These are phyloP conservation scores for Ceyx margarethae DNA, from an alignment of 2,113 vertebrate species.

Conservation along the genomic window DNA sequence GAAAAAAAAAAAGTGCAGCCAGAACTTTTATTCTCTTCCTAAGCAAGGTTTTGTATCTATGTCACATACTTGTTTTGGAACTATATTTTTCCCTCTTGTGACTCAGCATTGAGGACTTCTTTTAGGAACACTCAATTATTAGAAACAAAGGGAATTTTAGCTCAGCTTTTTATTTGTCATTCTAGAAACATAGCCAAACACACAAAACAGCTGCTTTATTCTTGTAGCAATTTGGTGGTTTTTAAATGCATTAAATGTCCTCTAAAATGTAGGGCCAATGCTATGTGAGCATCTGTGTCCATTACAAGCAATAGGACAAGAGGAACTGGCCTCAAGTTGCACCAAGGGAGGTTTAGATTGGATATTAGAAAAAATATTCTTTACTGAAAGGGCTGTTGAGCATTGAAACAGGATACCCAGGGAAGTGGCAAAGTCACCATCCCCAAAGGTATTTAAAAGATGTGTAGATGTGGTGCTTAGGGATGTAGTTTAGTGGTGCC, in stretches of 20 bases:
- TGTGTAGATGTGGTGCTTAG: no score
- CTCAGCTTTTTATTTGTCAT: background rate
- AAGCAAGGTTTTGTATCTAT: background rate
- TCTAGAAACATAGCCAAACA: background rate
- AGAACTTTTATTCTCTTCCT: background rate
- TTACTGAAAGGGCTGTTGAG: background rate
- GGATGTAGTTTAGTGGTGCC: background rate
- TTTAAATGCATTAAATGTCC: background rate
- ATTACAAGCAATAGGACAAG: background rate
- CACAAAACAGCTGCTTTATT: background rate
- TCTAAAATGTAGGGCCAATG: background rate
- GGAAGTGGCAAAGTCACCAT: no score
- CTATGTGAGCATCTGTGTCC: background rate
- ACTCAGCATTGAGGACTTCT: background rate
- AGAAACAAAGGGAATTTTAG: background rate
- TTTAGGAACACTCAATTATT: background rate
- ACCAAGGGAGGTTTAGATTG: background rate
- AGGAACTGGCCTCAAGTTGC: background rate
- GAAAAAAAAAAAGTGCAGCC: no score
- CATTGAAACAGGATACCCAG: background rate
- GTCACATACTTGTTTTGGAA: background rate
- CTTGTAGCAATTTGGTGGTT: background rate
- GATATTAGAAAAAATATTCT: background rate
- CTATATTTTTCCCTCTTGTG: background rate
- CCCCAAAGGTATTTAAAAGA: background rate